A percentile compares a stretch with the other conserved stretches of the same genome.
phyloP scores from a whole-genome alignment of 2,888 invertebrate genomes.

The Tolmerus cingulatus region DNA sequence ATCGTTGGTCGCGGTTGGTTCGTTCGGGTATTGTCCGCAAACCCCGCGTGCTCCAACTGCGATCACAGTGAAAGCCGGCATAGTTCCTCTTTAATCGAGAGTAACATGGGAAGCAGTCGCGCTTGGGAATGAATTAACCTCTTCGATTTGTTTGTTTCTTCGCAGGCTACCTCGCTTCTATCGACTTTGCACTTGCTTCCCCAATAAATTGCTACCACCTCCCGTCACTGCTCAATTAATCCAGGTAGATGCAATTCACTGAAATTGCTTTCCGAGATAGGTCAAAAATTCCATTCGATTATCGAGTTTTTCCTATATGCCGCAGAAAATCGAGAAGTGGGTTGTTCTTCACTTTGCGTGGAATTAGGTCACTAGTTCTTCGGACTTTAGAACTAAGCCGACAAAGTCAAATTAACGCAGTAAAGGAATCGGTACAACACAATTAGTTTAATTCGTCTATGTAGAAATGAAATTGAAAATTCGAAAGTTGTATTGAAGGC shows the following conservation, averaged over 20 bases:
- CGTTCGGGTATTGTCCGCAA: not conserved
- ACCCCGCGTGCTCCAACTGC: not conserved
- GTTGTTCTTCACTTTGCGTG: not conserved
- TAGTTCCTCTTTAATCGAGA: conserved; percentile 23
- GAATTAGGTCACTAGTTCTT: not conserved
- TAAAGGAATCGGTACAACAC: not conserved
- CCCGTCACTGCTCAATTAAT: not conserved
- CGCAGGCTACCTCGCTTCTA: not conserved
- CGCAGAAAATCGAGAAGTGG: not conserved
- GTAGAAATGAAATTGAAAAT: not conserved
- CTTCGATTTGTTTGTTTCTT: not conserved
- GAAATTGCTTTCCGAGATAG: not conserved
- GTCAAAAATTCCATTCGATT: not conserved
- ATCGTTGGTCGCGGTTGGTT: conserved; percentile 16
- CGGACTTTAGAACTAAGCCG: not conserved
- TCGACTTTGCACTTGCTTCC: not conserved
- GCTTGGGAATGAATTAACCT: not conserved
- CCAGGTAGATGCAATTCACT: not conserved
- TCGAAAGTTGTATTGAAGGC: too few species aligned
- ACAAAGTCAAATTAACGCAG: not conserved
- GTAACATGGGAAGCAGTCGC: conserved; percentile 8
- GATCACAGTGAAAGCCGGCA: conserved; percentile 17
- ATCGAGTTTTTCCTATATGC: not conserved
- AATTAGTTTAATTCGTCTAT: not conserved
- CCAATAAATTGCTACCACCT: not conserved